Evolutionary conservation across 2,888 invertebrate genomes (phyloP).

Genomic region (Apeira syringaria): DNA sequence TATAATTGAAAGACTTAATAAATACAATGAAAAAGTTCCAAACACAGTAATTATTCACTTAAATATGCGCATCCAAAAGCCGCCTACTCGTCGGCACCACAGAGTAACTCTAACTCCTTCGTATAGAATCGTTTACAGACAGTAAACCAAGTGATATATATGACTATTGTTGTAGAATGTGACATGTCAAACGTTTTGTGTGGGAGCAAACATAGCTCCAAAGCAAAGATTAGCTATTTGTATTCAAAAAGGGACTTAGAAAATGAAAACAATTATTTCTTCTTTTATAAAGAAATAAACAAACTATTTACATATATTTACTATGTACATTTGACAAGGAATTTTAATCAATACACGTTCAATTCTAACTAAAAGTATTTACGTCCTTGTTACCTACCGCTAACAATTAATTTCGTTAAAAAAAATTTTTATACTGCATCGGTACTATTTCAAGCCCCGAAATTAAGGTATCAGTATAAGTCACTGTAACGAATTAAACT

Average conservation of each 20-base stretch:
- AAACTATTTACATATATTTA: too few relatives aligned
- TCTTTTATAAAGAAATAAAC: too few relatives aligned
- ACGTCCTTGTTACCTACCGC: too few relatives aligned
- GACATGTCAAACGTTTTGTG: constrained; percentile 26
- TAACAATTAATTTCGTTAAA: too few relatives aligned
- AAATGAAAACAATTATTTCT: too few relatives aligned
- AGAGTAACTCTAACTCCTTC: constrained; percentile 24
- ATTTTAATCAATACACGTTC: too few relatives aligned
- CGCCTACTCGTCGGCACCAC: constrained; percentile 23
- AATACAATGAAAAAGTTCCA: constrained; percentile 13
- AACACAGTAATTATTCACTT: constrained; percentile 24
- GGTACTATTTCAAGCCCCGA: too few relatives aligned
- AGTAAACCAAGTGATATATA: constrained; percentile 43
- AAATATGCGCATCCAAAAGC: constrained; percentile 23
- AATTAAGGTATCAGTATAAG: too few relatives aligned
- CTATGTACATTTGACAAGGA: too few relatives aligned
- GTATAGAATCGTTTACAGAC: constrained; percentile 29
- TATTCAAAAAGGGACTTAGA: constrained; percentile 11
- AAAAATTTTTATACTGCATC: too few relatives aligned
- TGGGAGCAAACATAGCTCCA: constrained; percentile 33
- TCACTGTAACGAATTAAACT: too few relatives aligned
- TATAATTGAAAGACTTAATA: constrained; percentile 17
- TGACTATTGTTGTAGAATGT: constrained; percentile 36
- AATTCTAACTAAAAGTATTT: too few relatives aligned
- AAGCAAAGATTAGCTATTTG: constrained; percentile 11